Conservation (phyloP, 2,797 vertebrate species). For the Atherinosoma microstoma region DNA sequence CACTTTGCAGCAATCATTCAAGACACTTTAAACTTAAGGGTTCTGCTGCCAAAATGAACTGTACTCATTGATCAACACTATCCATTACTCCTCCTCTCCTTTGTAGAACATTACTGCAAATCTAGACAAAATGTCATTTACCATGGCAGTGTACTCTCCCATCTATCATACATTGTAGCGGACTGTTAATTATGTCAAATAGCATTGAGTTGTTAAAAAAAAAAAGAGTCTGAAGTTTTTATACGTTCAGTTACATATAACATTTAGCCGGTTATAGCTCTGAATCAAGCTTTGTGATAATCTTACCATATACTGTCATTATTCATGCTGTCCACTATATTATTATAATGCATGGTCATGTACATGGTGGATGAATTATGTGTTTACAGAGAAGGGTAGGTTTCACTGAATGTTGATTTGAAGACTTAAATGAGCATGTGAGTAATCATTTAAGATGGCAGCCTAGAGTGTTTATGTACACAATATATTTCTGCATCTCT, state of each 20-base stretch:
- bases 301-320: slow-evolving; percentile 35
- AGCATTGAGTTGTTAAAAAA: slow-evolving; percentile 18
- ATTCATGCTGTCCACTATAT: slow-evolving; percentile 26
- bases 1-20: slow-evolving; percentile 53
- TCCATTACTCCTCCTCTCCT: slow-evolving; percentile 56
- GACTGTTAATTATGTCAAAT: slow-evolving; percentile 36
- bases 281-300: slow-evolving; percentile 28
- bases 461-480: slow-evolving; percentile 43
- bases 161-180: slow-evolving; percentile 37
- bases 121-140: slow-evolving; percentile 52
- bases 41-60: slow-evolving; percentile 62
- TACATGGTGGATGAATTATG: slow-evolving; percentile 58
- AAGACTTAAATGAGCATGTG: slow-evolving; percentile 41
- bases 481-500: slow-evolving; percentile 20
- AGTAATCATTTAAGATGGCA: slow-evolving; percentile 50
- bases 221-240: not conserved
- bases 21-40: slow-evolving; percentile 43
- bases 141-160: slow-evolving; percentile 22
- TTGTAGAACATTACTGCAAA: slow-evolving; percentile 60
- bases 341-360: slow-evolving; percentile 49
- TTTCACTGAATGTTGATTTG: slow-evolving; percentile 54
- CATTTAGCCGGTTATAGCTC: slow-evolving; percentile 16
- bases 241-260: slow-evolving; percentile 15
- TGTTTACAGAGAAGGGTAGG: slow-evolving; percentile 51
- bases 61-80: slow-evolving; percentile 67